Evolutionary conservation across 2,888 invertebrate genomes (phyloP).

Genomic region (Heliconius erato): DNA sequence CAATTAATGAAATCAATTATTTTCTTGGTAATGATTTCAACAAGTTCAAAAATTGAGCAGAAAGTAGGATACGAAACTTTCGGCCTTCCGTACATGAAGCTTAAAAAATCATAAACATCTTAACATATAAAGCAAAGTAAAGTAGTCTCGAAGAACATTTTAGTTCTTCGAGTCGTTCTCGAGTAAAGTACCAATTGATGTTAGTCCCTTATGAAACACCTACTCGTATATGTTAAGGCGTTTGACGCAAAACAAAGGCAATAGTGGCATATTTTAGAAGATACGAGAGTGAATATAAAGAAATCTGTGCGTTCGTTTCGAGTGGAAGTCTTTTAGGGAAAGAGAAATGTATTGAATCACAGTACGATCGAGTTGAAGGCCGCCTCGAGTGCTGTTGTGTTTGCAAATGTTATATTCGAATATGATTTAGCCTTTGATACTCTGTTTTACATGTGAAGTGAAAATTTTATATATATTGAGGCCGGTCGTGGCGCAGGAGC

Average conservation of each 20-base stretch:
- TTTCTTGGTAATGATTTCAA: too few relatives aligned
- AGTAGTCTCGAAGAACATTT: constrained; percentile 12
- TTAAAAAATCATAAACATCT: constrained; percentile 25
- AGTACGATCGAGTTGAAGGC: constrained; percentile 19
- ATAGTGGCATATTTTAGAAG: constrained; percentile 55
- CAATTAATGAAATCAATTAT: background rate
- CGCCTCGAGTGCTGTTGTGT: constrained; percentile 21
- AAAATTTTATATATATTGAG: background rate
- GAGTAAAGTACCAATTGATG: constrained; percentile 32
- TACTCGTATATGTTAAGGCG: constrained; percentile 47
- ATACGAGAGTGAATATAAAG: constrained; percentile 54
- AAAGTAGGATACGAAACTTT: too few relatives aligned
- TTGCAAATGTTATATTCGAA: constrained; percentile 14
- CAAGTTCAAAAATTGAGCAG: too few relatives aligned
- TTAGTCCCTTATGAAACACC: constrained; percentile 51
- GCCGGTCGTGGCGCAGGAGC: too few relatives aligned
- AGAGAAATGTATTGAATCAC: constrained; percentile 27
- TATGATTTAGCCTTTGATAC: constrained; percentile 11
- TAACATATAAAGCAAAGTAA: constrained; percentile 31
- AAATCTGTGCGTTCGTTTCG: constrained; percentile 48
- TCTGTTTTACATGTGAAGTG: background rate
- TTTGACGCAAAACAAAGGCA: constrained; percentile 57
- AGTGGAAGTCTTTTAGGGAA: constrained; percentile 47
- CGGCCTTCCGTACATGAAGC: too few relatives aligned
- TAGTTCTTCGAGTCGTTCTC: background rate